phyloP scores from a whole-genome alignment of 2,888 invertebrate species.

The Pyrochroa serraticornis region DNA sequence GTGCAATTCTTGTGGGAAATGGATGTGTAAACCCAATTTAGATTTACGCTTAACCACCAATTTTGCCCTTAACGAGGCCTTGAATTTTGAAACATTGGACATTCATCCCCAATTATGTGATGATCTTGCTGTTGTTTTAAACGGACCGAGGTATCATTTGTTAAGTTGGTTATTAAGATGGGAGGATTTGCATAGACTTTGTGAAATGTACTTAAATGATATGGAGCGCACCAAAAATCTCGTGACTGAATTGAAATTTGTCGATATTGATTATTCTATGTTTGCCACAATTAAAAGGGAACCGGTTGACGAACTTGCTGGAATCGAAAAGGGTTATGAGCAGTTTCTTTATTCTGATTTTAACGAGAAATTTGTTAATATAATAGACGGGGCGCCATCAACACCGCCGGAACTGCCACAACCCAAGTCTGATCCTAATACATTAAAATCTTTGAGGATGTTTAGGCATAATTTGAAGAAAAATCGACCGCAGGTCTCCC shows the following conservation, averaged over 20 bases:
- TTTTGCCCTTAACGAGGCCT: conserved; percentile 56
- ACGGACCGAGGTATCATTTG: conserved; percentile 73
- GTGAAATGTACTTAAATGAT: conserved; percentile 63
- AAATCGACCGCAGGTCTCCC: conserved; percentile 13
- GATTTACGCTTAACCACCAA: conserved; percentile 49
- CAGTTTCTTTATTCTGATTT: conserved; percentile 46
- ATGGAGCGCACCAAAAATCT: conserved; percentile 68
- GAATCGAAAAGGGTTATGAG: conserved; percentile 51
- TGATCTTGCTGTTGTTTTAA: conserved; percentile 73
- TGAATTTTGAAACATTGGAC: conserved; percentile 67
- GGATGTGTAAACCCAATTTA: conserved; percentile 52
- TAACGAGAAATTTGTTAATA: conserved; percentile 37
- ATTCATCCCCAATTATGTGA: conserved; percentile 70
- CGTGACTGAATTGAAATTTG: conserved; percentile 74
- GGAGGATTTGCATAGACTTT: conserved; percentile 63
- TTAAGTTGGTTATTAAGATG: conserved; percentile 73
- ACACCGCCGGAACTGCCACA: conserved; percentile 37
- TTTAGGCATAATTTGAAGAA: conserved; percentile 58
- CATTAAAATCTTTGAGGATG: conserved; percentile 61
- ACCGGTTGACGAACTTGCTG: conserved; percentile 57
- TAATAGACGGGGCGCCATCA: conserved; percentile 49
- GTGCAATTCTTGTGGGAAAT: conserved; percentile 54
- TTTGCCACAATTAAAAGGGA: conserved; percentile 64
- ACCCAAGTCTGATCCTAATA: conserved; percentile 59
- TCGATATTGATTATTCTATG: conserved; percentile 73